These are phyloP conservation scores for Melieria omissa DNA, from an alignment of 2,888 invertebrate species.

Conservation along the genomic window DNA sequence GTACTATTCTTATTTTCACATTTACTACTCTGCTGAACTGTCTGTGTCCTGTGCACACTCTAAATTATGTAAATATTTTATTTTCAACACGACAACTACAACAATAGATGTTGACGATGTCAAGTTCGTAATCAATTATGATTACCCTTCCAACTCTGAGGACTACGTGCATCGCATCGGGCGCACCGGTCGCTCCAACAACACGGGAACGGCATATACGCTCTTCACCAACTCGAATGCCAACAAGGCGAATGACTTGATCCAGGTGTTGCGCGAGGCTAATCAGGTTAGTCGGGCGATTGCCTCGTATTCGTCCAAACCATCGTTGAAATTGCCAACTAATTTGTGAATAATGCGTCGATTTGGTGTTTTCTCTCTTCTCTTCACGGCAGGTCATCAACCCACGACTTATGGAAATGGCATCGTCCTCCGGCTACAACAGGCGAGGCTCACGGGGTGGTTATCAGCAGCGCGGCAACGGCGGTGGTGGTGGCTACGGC, in stretches of 20 bases:
- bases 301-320: neutral
- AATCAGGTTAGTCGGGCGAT: conserved; percentile 74
- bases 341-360: neutral
- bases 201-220: conserved; percentile 95
- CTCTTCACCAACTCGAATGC: conserved; percentile 93
- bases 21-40: conserved; percentile 31
- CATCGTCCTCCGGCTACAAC: conserved; percentile 64
- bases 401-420: conserved; percentile 84
- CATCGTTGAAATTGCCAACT: neutral
- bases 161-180: conserved; percentile 96
- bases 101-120: conserved; percentile 96
- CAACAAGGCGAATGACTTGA: conserved; percentile 90
- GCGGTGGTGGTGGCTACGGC: conserved; percentile 39
- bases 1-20: conserved; percentile 38
- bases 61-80: conserved; percentile 28
- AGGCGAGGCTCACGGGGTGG: conserved; percentile 55
- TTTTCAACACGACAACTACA: conserved; percentile 25
- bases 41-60: conserved; percentile 15
- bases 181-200: conserved; percentile 91
- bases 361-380: neutral
- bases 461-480: conserved; percentile 52
- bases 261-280: conserved; percentile 92
- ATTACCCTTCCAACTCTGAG: conserved; percentile 96
- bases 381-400: conserved; percentile 74
- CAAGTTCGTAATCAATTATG: conserved; percentile 98